Evolutionary conservation across 1,140 invertebrate species (phyloP).

Genomic region (Caerostris extrusa): DNA sequence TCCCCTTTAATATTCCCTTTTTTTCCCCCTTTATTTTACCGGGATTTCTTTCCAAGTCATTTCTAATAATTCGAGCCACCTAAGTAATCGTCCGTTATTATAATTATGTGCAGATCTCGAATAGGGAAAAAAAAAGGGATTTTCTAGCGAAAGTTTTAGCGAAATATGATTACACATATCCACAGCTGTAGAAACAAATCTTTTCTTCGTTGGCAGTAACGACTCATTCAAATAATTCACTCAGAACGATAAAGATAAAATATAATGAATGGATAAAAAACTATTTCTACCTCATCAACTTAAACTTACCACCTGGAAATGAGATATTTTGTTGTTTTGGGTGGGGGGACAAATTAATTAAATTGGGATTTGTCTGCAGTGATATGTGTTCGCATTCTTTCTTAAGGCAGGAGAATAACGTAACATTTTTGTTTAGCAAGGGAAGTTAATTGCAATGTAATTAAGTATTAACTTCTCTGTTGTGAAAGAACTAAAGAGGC

Average conservation of each 20-base stretch:
- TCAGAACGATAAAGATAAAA: background rate
- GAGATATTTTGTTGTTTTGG: constrained; percentile 30
- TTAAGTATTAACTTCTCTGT: background rate
- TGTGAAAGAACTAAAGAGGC: background rate
- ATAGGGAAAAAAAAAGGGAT: background rate
- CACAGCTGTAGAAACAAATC: background rate
- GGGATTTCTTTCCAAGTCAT: background rate
- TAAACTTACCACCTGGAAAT: constrained; percentile 34
- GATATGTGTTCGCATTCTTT: background rate
- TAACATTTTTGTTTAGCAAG: background rate
- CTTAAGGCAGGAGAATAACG: too few species aligned
- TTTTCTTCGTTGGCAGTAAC: background rate
- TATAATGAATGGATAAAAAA: background rate
- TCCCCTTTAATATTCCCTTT: background rate
- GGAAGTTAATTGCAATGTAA: background rate
- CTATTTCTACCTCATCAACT: constrained; percentile 4
- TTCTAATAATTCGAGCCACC: constrained; percentile 13
- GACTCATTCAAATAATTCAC: background rate
- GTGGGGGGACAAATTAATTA: background rate
- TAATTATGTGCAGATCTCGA: background rate
- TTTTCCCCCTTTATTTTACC: background rate
- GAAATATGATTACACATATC: constrained; percentile 24
- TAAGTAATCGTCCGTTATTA: background rate
- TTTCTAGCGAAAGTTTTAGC: background rate
- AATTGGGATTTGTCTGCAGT: constrained; percentile 6